Evolutionary conservation across 2,888 invertebrate genomes (phyloP).

Genomic region (Ophonus ardosiacus): DNA sequence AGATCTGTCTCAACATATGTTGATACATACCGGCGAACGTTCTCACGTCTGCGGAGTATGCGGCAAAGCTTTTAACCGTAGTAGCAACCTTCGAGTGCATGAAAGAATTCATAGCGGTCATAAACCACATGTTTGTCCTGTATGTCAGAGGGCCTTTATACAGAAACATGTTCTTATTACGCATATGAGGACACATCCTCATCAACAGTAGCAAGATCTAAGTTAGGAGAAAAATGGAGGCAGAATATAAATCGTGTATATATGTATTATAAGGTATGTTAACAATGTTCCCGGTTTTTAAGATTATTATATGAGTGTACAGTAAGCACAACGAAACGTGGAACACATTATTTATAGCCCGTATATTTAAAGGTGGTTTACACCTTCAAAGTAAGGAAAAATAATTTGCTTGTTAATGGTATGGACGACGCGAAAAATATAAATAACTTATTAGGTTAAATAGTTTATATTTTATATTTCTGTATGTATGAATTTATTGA

Average conservation of each 20-base stretch:
- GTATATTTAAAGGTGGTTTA: no score
- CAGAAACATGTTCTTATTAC: slow-evolving; percentile 64
- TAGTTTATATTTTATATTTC: background rate
- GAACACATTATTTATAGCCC: no score
- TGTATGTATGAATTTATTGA: background rate
- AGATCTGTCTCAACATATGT: slow-evolving; percentile 61
- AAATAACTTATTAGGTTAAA: no score
- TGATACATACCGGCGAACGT: slow-evolving; percentile 61
- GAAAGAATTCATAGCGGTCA: slow-evolving; percentile 63
- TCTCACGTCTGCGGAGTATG: slow-evolving; percentile 61
- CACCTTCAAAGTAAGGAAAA: no score
- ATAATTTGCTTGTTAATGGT: no score
- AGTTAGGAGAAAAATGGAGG: background rate
- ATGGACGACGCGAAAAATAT: no score
- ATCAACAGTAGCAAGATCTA: background rate
- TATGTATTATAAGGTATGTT: no score
- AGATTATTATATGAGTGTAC: no score
- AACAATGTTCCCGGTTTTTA: no score
- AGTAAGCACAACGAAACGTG: no score
- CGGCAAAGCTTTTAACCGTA: slow-evolving; percentile 64
- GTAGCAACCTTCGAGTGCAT: slow-evolving; percentile 64
- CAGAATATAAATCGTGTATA: no score
- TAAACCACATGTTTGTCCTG: slow-evolving; percentile 58
- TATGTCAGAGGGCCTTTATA: slow-evolving; percentile 61
- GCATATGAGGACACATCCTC: slow-evolving; percentile 62